Conservation (phyloP, 2,797 vertebrate genomes). For the Enteromius viviparus region DNA sequence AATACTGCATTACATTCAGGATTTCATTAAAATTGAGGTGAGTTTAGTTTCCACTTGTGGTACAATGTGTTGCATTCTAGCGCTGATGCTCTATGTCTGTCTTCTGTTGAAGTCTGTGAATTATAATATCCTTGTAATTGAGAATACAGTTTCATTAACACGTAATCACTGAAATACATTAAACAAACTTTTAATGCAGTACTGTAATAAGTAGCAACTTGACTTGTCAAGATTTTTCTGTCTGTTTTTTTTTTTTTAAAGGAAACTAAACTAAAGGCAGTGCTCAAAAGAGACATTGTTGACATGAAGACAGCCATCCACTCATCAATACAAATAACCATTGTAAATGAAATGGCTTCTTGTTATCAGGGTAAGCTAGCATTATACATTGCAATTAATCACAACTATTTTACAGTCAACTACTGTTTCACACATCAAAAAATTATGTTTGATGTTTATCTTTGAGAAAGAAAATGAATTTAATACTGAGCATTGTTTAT, state of each 20-base stretch:
- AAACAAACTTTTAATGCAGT: not conserved
- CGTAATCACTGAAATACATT: not conserved
- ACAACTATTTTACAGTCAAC: too few relatives aligned
- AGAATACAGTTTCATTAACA: not conserved
- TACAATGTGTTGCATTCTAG: too few relatives aligned
- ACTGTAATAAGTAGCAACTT: not conserved
- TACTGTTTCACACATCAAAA: too few relatives aligned
- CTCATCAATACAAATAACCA: not conserved
- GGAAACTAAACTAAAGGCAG: not conserved
- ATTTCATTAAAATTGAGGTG: conserved; percentile 7
- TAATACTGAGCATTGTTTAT: not conserved
- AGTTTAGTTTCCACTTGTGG: not conserved
- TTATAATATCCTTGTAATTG: not conserved
- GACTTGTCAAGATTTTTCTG: not conserved
- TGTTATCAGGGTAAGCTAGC: not conserved
- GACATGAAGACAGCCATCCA: not conserved
- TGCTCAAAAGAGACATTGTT: not conserved
- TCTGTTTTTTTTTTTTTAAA: not conserved
- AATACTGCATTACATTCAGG: not conserved
- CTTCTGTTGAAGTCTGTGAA: not conserved
- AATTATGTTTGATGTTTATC: not conserved
- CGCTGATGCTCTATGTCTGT: not conserved
- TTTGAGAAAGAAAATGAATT: not conserved
- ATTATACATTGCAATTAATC: not conserved
- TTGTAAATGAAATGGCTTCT: not conserved